Percentiles rank a stretch among this genome's conserved stretches.
phyloP scores from a whole-genome alignment of 2,797 vertebrate genomes.

The Sternotherus odoratus region DNA sequence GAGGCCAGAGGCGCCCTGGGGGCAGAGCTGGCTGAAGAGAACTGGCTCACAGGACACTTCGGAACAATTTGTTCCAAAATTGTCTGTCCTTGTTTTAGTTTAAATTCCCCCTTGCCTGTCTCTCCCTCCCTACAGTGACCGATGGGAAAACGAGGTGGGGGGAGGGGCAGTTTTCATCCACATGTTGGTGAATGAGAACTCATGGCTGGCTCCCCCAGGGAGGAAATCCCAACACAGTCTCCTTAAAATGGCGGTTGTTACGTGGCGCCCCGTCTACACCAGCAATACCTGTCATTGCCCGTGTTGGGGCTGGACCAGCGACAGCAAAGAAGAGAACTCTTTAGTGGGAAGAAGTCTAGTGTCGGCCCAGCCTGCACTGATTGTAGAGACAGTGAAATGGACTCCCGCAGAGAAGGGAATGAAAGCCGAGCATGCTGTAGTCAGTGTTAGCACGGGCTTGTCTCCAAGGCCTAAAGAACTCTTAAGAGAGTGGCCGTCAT shows the following conservation, averaged over 20 bases:
- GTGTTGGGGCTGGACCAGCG: background rate
- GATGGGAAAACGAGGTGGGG: too few relatives aligned
- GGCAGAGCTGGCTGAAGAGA: background rate
- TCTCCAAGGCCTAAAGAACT: background rate
- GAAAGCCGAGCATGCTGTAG: background rate
- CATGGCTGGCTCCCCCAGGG: background rate
- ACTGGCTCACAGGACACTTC: background rate
- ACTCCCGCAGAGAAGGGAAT: background rate
- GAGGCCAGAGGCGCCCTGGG: background rate
- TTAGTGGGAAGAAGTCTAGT: background rate
- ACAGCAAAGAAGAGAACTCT: background rate
- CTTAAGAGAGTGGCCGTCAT: background rate
- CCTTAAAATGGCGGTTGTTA: background rate
- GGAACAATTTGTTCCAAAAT: background rate
- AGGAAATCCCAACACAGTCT: background rate
- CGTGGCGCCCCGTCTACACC: background rate
- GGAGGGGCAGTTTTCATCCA: background rate
- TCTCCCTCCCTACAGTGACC: too few relatives aligned
- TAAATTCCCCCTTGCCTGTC: too few relatives aligned
- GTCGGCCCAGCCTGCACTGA: accelerated
- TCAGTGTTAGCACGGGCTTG: background rate
- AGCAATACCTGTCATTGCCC: background rate
- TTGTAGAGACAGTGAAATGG: background rate
- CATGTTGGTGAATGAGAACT: background rate
- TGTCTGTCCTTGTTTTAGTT: too few relatives aligned